A percentile compares a stretch with the other conserved stretches of the same genome.
phyloP scores from a whole-genome alignment of 2,797 vertebrate genomes.

The Aphelocoma californica region DNA sequence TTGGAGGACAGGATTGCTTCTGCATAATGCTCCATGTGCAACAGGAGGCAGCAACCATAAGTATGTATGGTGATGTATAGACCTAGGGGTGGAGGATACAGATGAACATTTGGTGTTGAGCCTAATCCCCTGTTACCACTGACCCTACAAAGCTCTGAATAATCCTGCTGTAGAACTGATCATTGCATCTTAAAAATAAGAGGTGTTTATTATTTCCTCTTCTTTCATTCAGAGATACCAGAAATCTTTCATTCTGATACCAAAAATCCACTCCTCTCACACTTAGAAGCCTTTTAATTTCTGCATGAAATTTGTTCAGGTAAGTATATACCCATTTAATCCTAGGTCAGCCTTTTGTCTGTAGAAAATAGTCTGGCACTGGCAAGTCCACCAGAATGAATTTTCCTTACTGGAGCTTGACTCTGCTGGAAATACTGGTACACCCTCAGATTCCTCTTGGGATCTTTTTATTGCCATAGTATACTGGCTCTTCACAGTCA shows the following conservation, averaged over 20 bases:
- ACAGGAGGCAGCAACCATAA: neutral
- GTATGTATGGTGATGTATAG: neutral
- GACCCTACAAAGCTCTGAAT: neutral
- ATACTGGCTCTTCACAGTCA: neutral
- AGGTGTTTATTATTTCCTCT: neutral
- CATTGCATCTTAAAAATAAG: neutral
- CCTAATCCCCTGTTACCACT: neutral
- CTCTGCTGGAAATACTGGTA: neutral
- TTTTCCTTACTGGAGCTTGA: neutral
- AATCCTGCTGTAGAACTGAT: neutral
- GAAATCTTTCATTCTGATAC: neutral
- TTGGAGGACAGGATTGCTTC: neutral
- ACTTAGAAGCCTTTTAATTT: neutral
- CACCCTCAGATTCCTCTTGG: neutral
- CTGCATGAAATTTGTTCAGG: neutral
- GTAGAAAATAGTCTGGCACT: neutral
- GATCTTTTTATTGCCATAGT: neutral
- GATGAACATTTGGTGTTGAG: neutral
- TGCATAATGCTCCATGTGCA: neutral
- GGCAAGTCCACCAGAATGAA: neutral
- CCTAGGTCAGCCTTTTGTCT: neutral
- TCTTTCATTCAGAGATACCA: neutral
- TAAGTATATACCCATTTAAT: neutral
- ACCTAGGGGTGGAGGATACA: neutral
- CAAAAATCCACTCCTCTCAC: neutral